Conservation (phyloP, 1,140 invertebrate genomes). For the Apis cerana region DNA sequence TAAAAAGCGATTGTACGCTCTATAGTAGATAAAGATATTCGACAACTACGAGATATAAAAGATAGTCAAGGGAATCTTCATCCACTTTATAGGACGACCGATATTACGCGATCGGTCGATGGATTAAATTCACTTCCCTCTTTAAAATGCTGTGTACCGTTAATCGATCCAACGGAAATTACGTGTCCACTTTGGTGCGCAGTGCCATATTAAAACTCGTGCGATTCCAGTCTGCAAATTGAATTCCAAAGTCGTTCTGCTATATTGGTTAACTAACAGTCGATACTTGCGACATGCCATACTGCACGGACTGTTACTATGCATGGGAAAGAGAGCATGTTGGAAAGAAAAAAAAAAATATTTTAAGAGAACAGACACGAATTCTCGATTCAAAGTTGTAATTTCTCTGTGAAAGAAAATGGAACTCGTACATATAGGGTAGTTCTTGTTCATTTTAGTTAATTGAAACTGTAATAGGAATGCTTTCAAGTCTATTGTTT, state of each 20-base stretch:
- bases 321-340: neutral
- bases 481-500: neutral
- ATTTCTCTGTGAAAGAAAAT: neutral
- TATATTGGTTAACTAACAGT: constrained; percentile 44
- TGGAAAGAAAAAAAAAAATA: neutral
- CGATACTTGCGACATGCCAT: constrained; percentile 45
- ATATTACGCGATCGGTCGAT: constrained; percentile 40
- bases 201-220: constrained; percentile 48
- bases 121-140: constrained; percentile 30
- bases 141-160: constrained; percentile 51
- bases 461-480: neutral
- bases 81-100: constrained; percentile 36
- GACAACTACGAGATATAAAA: constrained; percentile 35
- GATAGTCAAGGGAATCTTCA: constrained; percentile 33
- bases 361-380: neutral
- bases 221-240: constrained; percentile 49
- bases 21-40: constrained; percentile 1
- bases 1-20: constrained; percentile 19
- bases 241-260: constrained; percentile 56
- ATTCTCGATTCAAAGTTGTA: neutral
- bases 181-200: constrained; percentile 57
- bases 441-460: neutral
- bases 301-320: constrained; percentile 1
- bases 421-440: neutral
- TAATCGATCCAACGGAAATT: constrained; percentile 64